A percentile compares a stretch with the other conserved stretches of the same genome.
Evolutionary conservation across 2,797 vertebrate species (phyloP).

Genomic region (Labroides dimidiatus): DNA sequence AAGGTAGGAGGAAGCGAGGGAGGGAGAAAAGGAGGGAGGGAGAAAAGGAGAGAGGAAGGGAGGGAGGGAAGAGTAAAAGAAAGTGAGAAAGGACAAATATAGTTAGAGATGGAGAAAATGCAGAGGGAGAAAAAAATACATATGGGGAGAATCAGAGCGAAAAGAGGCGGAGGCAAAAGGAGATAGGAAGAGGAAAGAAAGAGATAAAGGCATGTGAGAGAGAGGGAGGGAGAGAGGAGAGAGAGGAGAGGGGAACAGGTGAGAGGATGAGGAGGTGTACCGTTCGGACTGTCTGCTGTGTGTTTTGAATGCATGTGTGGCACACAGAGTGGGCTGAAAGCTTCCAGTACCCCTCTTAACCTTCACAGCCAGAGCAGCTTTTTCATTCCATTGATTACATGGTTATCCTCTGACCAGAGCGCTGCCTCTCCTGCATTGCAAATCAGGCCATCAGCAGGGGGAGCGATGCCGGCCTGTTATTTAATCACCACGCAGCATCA

Average conservation of each 20-base stretch:
- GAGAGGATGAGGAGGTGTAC: slow-evolving; percentile 59
- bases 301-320: slow-evolving; percentile 62
- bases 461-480: slow-evolving; percentile 66
- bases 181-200: slow-evolving; percentile 45
- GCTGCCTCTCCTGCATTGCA: slow-evolving; percentile 72
- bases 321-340: slow-evolving; percentile 62
- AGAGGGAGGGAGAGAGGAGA: slow-evolving; percentile 52
- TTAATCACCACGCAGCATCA: slow-evolving; percentile 72
- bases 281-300: slow-evolving; percentile 60
- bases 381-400: slow-evolving; percentile 83
- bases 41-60: slow-evolving; percentile 58
- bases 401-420: slow-evolving; percentile 80
- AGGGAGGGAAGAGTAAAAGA: slow-evolving; percentile 46
- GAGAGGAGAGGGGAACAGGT: slow-evolving; percentile 66
- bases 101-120: slow-evolving; percentile 58
- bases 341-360: slow-evolving; percentile 76
- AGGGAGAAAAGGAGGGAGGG: slow-evolving; percentile 44
- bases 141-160: slow-evolving; percentile 55
- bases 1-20: slow-evolving; percentile 54
- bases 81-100: slow-evolving; percentile 52
- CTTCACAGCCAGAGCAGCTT: slow-evolving; percentile 80
- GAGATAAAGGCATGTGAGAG: slow-evolving; percentile 66
- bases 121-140: slow-evolving; percentile 41
- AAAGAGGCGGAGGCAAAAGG: slow-evolving; percentile 56
- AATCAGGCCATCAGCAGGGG: slow-evolving; percentile 73